Conservation (phyloP, 2,888 invertebrate genomes). For the Lasioglossum zephyrum region DNA sequence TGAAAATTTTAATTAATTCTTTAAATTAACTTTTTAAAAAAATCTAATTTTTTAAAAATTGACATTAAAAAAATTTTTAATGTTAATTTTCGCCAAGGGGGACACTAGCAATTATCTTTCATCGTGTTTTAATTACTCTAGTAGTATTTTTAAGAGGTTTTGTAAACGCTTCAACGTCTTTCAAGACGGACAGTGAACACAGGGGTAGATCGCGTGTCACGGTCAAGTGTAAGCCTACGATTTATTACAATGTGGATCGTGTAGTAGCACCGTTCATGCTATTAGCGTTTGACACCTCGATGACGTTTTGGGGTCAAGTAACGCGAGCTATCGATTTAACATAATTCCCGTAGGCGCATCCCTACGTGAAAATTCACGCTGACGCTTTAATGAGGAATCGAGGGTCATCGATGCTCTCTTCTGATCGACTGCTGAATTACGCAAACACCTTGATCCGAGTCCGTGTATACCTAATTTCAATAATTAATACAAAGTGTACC, state of each 20-base stretch:
- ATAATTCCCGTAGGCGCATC: conserved; percentile 38
- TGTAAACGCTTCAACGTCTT: not conserved
- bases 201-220: conserved; percentile 17
- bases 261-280: conserved; percentile 17
- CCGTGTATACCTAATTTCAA: conserved; percentile 11
- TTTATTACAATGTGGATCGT: conserved; percentile 5
- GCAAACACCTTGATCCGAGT: not conserved
- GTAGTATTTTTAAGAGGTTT: not conserved
- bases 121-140: not conserved
- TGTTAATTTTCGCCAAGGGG: no score
- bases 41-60: no score
- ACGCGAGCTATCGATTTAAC: conserved; percentile 56
- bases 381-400: conserved; percentile 27
- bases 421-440: conserved; percentile 20
- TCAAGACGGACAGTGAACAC: not conserved
- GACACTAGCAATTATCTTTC: not conserved
- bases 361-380: conserved; percentile 28
- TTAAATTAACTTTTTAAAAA: not conserved
- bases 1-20: not conserved
- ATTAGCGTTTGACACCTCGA: conserved; percentile 28
- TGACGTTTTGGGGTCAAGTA: conserved; percentile 59
- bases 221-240: conserved; percentile 40
- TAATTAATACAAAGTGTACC: conserved; percentile 8
- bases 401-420: conserved; percentile 2
- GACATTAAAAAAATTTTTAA: no score